phyloP scores from a whole-genome alignment of 2,113 vertebrate genomes.

The Turnix velox region DNA sequence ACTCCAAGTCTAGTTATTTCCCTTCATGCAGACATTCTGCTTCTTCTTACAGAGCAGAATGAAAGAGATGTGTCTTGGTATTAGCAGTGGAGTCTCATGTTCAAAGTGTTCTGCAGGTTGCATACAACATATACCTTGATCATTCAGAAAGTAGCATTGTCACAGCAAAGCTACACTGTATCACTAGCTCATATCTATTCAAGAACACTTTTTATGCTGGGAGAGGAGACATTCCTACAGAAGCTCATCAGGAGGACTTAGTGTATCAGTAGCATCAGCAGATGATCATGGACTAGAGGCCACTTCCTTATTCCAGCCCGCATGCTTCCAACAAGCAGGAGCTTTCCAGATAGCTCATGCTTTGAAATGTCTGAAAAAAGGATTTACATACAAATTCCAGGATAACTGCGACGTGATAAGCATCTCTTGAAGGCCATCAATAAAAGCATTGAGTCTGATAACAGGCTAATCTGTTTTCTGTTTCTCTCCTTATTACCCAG shows the following conservation, averaged over 20 bases:
- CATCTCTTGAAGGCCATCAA: neutral
- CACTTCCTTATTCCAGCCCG: neutral
- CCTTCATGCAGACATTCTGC: rapidly evolving
- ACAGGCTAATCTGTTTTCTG: neutral
- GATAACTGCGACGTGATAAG: neutral
- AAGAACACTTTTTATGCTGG: neutral
- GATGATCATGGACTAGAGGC: neutral
- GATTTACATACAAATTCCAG: neutral
- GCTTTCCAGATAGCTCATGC: neutral
- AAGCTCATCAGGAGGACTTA: neutral
- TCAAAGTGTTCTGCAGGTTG: neutral
- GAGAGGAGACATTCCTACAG: neutral
- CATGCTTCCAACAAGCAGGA: neutral
- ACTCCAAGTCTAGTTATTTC: neutral
- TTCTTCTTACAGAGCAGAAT: neutral
- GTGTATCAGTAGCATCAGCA: neutral
- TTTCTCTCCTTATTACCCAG: neutral
- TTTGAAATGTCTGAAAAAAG: neutral
- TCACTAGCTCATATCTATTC: neutral
- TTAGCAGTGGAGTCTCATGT: neutral
- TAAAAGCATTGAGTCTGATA: neutral
- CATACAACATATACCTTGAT: neutral
- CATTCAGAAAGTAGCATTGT: neutral
- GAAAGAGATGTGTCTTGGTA: neutral
- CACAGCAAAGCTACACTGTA: neutral